Conservation (phyloP, 2,888 invertebrate genomes). For the Ferrisia virgata region DNA sequence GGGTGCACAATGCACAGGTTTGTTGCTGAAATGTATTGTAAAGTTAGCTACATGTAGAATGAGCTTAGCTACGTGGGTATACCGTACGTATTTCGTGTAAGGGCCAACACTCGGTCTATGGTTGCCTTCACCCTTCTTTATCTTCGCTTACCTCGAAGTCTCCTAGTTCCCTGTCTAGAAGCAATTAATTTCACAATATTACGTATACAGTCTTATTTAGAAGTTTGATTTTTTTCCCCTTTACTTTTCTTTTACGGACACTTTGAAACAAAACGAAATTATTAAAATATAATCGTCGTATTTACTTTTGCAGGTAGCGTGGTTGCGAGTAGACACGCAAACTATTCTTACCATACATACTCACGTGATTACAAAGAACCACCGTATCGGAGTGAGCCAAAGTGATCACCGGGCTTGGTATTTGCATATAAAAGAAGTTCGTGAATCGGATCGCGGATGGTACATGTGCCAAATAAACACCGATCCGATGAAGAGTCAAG, state of each 20-base stretch:
- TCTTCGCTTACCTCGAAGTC: background rate
- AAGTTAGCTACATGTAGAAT: background rate
- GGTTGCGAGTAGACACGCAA: constrained; percentile 86
- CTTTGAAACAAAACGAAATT: constrained; percentile 26
- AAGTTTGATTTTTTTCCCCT: constrained; percentile 15
- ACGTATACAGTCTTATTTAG: constrained; percentile 12
- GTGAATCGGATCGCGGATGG: constrained; percentile 74
- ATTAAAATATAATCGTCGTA: constrained; percentile 29
- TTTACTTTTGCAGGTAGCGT: constrained; percentile 67
- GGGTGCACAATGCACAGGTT: background rate
- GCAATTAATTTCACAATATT: constrained; percentile 23
- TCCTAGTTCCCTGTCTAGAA: background rate
- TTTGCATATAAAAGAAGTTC: constrained; percentile 74
- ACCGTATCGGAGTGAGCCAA: constrained; percentile 73
- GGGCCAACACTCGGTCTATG: background rate
- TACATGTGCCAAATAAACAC: constrained; percentile 78
- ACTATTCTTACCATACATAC: constrained; percentile 84
- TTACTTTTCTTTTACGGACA: background rate
- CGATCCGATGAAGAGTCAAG: constrained; percentile 72
- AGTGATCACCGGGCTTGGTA: constrained; percentile 79
- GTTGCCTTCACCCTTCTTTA: background rate
- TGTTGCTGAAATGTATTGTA: background rate
- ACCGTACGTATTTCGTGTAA: background rate
- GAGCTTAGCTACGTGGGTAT: background rate
- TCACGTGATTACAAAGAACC: constrained; percentile 87